A percentile compares a stretch with the other conserved stretches of the same genome.
Conservation (phyloP, 2,888 invertebrate species). For the Cephus rjabovi region DNA sequence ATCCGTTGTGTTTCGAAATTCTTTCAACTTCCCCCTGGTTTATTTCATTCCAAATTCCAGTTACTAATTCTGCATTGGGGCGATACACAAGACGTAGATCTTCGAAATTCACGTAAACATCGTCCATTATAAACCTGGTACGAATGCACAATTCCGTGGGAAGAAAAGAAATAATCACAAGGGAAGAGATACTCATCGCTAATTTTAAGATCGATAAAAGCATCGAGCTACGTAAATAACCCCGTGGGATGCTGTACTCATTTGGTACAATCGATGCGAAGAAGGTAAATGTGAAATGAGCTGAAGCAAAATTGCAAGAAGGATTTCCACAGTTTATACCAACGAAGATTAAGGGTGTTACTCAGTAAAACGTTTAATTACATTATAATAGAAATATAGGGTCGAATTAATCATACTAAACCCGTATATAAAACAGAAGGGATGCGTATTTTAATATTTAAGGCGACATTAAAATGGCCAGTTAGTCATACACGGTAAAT, state of each 20-base stretch:
- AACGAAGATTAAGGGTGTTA: neutral
- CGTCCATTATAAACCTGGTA: neutral
- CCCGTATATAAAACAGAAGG: neutral
- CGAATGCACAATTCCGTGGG: neutral
- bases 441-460: neutral
- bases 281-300: neutral
- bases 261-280: neutral
- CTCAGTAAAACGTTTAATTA: neutral
- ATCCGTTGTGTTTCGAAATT: no score
- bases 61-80: no score
- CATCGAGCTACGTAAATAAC: neutral
- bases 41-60: no score
- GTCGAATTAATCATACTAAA: neutral
- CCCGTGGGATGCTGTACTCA: neutral
- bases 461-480: neutral
- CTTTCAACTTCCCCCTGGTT: no score
- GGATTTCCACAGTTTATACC: neutral
- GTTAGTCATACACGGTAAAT: neutral
- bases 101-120: neutral
- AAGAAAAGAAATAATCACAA: neutral
- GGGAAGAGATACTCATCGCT: neutral
- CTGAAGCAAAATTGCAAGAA: neutral
- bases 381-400: neutral
- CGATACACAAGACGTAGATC: no score
- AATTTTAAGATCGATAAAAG: conserved; percentile 14